A percentile compares a stretch with the other conserved stretches of the same genome.
Conservation (phyloP, 2,888 invertebrate species). For the Erebia palarica region DNA sequence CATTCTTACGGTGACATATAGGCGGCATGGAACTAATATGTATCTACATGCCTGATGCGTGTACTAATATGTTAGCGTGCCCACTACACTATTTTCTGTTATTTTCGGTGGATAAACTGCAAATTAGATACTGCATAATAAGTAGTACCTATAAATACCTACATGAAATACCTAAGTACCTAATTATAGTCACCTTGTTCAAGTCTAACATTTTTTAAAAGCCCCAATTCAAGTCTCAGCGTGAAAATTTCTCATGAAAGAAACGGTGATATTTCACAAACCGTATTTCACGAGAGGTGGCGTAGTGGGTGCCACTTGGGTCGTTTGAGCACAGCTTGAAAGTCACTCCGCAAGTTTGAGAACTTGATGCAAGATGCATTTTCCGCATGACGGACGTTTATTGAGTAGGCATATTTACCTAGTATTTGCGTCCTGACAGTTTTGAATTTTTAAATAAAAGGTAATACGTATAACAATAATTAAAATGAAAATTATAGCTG, state of each 20-base stretch:
- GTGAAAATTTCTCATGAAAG: slow-evolving; percentile 5
- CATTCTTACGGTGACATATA: too few species aligned
- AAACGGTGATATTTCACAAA: slow-evolving; percentile 13
- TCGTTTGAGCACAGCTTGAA: slow-evolving; percentile 34
- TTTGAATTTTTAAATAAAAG: not conserved
- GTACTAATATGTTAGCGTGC: too few species aligned
- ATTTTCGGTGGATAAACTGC: too few species aligned
- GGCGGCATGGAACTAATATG: too few species aligned
- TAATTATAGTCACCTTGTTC: not conserved
- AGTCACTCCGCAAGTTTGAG: slow-evolving; percentile 30
- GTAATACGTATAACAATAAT: not conserved
- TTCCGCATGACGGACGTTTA: slow-evolving; percentile 40
- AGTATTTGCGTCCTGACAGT: not conserved
- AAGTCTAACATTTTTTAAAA: not conserved
- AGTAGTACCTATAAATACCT: not conserved
- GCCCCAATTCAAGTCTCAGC: not conserved
- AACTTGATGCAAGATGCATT: slow-evolving; percentile 42
- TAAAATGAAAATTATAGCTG: too few species aligned
- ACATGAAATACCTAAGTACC: not conserved
- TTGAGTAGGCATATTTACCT: slow-evolving; percentile 30
- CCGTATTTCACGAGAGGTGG: slow-evolving; percentile 6
- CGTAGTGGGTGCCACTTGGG: slow-evolving; percentile 20
- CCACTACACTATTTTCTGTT: too few species aligned
- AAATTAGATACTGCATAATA: not conserved
- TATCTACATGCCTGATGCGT: too few species aligned